phyloP scores from a whole-genome alignment of 1,140 invertebrate genomes.

The Drosophila sturtevanti region DNA sequence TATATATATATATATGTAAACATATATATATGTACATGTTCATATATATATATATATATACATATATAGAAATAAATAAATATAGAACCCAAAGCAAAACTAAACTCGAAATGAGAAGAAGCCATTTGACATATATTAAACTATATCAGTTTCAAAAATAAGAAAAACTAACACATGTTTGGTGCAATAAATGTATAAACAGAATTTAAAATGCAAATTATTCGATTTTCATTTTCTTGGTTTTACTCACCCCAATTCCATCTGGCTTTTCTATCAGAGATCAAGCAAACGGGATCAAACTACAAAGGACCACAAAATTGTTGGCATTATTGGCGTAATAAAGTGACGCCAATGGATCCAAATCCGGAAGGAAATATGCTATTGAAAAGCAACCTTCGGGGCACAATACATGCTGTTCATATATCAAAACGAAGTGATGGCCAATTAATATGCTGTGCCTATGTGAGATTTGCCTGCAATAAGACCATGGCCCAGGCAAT shows the following conservation, averaged over 20 bases:
- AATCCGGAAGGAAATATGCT: not conserved
- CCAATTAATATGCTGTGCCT: constrained; percentile 43
- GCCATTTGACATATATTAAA: constrained; percentile 59
- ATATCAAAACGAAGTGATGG: constrained; percentile 39
- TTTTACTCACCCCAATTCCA: not conserved
- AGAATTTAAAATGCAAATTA: constrained; percentile 58
- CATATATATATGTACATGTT: no score
- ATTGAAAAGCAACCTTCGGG: constrained; percentile 19
- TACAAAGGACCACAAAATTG: constrained; percentile 13
- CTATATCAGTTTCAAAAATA: constrained; percentile 76
- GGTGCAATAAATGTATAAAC: constrained; percentile 82
- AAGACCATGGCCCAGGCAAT: constrained; percentile 28
- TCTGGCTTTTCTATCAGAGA: not conserved
- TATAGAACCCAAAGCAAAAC: constrained; percentile 43
- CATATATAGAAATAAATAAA: constrained; percentile 38
- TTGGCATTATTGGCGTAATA: constrained; percentile 35
- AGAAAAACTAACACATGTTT: constrained; percentile 66
- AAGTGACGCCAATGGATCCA: not conserved
- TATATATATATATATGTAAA: constrained; percentile 23
- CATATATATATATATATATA: no score
- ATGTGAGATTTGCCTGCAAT: constrained; percentile 42
- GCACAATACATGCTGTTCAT: constrained; percentile 43
- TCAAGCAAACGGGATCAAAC: not conserved
- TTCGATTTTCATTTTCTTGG: not conserved
- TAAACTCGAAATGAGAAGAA: constrained; percentile 35